A percentile compares a stretch with the other conserved stretches of the same genome.
Evolutionary conservation across 2,113 vertebrate genomes (phyloP).

Genomic region (Istiophorus platypterus): DNA sequence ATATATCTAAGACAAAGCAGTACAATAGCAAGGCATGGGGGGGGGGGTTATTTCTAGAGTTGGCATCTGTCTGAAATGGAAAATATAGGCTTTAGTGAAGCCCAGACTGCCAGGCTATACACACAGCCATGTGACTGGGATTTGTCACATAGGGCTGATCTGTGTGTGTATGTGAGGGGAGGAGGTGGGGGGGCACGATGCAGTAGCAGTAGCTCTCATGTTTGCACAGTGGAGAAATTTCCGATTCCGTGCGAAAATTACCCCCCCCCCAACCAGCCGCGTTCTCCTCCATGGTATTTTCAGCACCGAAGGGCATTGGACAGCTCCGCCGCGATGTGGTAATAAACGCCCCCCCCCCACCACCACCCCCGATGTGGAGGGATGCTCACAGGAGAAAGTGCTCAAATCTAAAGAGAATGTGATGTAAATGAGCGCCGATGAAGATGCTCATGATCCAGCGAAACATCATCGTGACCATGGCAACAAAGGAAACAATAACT

Average conservation of each 20-base stretch:
- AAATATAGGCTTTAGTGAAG: conserved; percentile 29
- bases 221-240: too few relatives aligned
- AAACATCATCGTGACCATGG: conserved; percentile 65
- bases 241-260: background rate
- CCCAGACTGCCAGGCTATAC: conserved; percentile 23
- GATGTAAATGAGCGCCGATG: background rate
- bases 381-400: background rate
- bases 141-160: conserved; percentile 59
- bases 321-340: conserved; percentile 73
- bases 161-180: too few relatives aligned
- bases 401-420: background rate
- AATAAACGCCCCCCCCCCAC: background rate
- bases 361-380: too few relatives aligned
- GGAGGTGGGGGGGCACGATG: too few relatives aligned
- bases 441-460: conserved; percentile 30
- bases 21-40: conserved; percentile 25
- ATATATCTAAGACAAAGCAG: conserved; percentile 24
- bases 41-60: conserved; percentile 39
- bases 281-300: conserved; percentile 62
- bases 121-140: conserved; percentile 62
- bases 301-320: conserved; percentile 75
- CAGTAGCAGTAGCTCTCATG: too few relatives aligned
- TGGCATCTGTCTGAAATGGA: conserved; percentile 35
- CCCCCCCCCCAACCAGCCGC: too few relatives aligned
- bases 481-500: conserved; percentile 75